A percentile compares a stretch with the other conserved stretches of the same genome.
phyloP scores from a whole-genome alignment of 2,888 invertebrate species.

The Tetragnatha montana region DNA sequence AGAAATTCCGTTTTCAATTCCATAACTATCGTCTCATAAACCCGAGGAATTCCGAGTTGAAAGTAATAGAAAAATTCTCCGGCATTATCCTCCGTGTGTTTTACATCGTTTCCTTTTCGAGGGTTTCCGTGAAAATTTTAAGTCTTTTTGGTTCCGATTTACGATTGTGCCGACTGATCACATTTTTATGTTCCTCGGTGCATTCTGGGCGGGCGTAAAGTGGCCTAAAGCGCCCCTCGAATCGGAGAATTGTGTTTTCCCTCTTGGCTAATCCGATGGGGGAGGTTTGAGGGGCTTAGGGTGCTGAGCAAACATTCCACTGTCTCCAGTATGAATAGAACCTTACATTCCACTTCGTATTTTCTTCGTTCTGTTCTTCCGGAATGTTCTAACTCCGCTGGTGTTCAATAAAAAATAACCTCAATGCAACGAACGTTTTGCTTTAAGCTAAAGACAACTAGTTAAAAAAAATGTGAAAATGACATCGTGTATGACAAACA shows the following conservation, averaged over 20 bases:
- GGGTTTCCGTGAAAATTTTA: neutral
- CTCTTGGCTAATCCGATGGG: neutral
- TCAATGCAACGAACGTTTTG: too few relatives aligned
- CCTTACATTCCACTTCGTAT: too few relatives aligned
- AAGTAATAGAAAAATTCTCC: neutral
- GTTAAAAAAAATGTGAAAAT: too few relatives aligned
- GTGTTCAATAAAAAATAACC: too few relatives aligned
- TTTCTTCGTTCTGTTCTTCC: too few relatives aligned
- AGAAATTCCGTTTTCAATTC: conserved; percentile 10
- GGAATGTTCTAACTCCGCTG: too few relatives aligned
- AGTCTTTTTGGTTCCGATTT: conserved; percentile 24
- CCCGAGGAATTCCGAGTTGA: neutral
- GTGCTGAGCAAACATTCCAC: neutral
- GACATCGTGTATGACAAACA: too few relatives aligned
- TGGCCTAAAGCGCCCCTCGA: neutral
- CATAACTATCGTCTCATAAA: conserved; percentile 27
- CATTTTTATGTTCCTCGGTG: conserved; percentile 13
- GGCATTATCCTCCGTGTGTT: neutral
- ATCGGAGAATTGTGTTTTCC: neutral
- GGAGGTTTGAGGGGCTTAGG: neutral
- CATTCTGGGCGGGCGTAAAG: neutral
- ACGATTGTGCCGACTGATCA: conserved; percentile 30
- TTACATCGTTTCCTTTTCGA: neutral
- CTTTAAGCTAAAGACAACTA: too few relatives aligned
- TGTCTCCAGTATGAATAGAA: too few relatives aligned